Evolutionary conservation across 2,888 invertebrate species (phyloP).

Genomic region (Sphinx pinastri): DNA sequence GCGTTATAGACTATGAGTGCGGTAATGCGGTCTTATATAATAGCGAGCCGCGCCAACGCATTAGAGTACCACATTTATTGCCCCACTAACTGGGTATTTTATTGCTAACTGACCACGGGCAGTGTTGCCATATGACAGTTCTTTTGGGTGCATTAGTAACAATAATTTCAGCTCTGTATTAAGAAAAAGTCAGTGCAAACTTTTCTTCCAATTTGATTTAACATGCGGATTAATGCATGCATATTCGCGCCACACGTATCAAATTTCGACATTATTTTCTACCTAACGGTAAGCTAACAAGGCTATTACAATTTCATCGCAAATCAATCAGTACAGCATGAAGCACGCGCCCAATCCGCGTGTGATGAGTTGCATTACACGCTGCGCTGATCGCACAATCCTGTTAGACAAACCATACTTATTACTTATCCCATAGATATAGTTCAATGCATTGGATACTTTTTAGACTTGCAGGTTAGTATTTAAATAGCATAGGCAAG

Average conservation of each 20-base stretch:
- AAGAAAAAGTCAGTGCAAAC: no score
- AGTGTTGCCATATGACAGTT: background rate
- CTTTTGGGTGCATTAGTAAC: background rate
- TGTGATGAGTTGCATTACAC: constrained; percentile 22
- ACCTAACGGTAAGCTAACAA: no score
- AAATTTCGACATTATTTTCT: no score
- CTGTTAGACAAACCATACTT: background rate
- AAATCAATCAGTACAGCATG: background rate
- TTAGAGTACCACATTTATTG: constrained; percentile 14
- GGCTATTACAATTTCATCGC: background rate
- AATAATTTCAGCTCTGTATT: no score
- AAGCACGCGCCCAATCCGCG: background rate
- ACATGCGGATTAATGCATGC: no score
- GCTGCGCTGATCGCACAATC: constrained; percentile 12
- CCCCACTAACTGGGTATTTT: constrained; percentile 9
- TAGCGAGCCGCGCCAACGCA: constrained; percentile 1
- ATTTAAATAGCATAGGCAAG: no score
- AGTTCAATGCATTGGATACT: no score
- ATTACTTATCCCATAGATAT: no score
- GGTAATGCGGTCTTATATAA: constrained; percentile 14
- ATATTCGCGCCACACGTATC: no score
- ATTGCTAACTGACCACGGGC: constrained; percentile 2
- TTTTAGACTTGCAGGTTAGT: no score
- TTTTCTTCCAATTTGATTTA: no score
- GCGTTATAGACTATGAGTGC: constrained; percentile 16